Evolutionary conservation across 2,888 invertebrate species (phyloP).

Genomic region (Phortica okadai): DNA sequence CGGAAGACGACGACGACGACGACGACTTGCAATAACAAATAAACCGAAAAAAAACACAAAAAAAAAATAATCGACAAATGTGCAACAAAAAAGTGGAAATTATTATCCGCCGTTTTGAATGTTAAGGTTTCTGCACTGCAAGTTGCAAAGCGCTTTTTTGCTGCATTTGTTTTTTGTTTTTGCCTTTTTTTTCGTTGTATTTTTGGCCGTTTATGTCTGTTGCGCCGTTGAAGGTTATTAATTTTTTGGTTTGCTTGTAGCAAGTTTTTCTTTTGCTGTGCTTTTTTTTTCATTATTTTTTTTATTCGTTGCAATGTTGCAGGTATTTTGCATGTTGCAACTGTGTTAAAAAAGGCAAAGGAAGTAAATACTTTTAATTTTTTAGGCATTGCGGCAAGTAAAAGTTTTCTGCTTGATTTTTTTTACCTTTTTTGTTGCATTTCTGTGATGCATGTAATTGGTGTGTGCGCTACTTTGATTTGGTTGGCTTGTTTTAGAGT

Average conservation of each 20-base stretch:
- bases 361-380: conserved; percentile 26
- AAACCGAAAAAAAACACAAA: not conserved
- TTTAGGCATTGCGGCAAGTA: conserved; percentile 10
- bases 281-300: conserved; percentile 26
- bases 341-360: conserved; percentile 12
- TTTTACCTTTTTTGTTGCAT: conserved; percentile 4
- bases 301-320: conserved; percentile 37
- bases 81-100: conserved; percentile 32
- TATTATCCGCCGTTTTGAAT: conserved; percentile 47
- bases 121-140: conserved; percentile 50
- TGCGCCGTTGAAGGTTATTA: conserved; percentile 33
- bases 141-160: not conserved
- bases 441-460: not conserved
- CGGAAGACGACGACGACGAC: conserved; percentile 28
- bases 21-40: not conserved
- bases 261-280: conserved; percentile 14
- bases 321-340: conserved; percentile 5
- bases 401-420: conserved; percentile 1
- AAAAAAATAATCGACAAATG: conserved; percentile 13
- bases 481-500: not conserved
- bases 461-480: not conserved
- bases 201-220: not conserved
- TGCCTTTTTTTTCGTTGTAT: conserved; percentile 4
- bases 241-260: conserved; percentile 22
- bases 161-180: conserved; percentile 16